These are phyloP conservation scores for Pyrochroa serraticornis DNA, from an alignment of 2,888 invertebrate species.

Conservation along the genomic window DNA sequence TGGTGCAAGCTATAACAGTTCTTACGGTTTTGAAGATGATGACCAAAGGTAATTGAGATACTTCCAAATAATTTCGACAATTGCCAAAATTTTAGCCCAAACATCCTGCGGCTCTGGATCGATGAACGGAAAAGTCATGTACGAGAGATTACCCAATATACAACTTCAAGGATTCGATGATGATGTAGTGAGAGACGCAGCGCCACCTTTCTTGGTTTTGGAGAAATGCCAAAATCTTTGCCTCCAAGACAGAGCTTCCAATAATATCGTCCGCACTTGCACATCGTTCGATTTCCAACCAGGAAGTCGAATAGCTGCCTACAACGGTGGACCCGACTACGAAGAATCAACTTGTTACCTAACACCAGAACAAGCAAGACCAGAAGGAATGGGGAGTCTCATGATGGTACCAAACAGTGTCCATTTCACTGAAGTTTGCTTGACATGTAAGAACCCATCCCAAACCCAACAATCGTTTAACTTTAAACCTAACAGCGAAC, in stretches of 20 bases:
- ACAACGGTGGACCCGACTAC: conserved; percentile 79
- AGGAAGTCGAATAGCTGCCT: conserved; percentile 82
- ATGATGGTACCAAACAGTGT: conserved; percentile 89
- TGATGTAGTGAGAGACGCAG: conserved; percentile 84
- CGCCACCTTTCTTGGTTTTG: conserved; percentile 84
- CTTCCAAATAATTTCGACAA: conserved; percentile 27
- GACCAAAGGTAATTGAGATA: conserved; percentile 69
- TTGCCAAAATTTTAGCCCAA: conserved; percentile 68
- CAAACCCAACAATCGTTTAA: conserved; percentile 10
- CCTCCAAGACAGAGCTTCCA: conserved; percentile 77
- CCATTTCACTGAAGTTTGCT: conserved; percentile 88
- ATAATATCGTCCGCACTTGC: conserved; percentile 83
- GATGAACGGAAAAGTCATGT: conserved; percentile 77
- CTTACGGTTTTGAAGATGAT: conserved; percentile 82
- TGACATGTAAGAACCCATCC: conserved; percentile 73
- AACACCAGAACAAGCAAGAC: conserved; percentile 83
- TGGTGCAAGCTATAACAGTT: conserved; percentile 86
- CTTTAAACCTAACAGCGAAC: conserved; percentile 64
- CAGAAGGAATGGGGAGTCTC: conserved; percentile 88
- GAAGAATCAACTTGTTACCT: conserved; percentile 89
- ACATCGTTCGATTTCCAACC: conserved; percentile 91
- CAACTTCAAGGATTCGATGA: conserved; percentile 89
- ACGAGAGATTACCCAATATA: conserved; percentile 87
- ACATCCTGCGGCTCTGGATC: conserved; percentile 90
- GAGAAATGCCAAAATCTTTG: conserved; percentile 86